Percentiles rank a stretch among this genome's conserved stretches.
These are phyloP conservation scores for Calcarius lapponicus DNA, from an alignment of 2,797 vertebrate genomes.

Conservation along the genomic window DNA sequence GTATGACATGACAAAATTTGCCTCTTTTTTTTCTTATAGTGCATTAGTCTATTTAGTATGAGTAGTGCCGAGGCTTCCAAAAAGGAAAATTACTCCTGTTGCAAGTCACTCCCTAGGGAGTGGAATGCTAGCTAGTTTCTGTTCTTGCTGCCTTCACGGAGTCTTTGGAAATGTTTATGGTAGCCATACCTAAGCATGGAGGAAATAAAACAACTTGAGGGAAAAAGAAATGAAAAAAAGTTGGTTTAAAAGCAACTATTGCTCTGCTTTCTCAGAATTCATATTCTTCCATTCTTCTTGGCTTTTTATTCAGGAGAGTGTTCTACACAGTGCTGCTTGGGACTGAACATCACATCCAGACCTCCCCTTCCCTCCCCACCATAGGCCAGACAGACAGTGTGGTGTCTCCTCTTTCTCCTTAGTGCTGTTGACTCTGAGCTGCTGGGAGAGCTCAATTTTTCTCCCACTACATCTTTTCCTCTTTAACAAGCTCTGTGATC, in stretches of 20 bases:
- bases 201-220: neutral
- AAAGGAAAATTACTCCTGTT: neutral
- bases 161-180: neutral
- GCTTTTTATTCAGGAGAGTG: neutral
- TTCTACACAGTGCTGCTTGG: neutral
- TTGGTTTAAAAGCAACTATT: neutral
- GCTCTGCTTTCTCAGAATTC: neutral
- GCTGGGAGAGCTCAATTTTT: neutral
- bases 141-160: neutral
- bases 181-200: neutral
- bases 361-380: neutral
- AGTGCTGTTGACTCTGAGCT: neutral
- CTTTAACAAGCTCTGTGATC: neutral
- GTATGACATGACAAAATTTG: neutral
- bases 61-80: neutral
- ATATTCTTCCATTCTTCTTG: neutral
- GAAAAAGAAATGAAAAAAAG: neutral
- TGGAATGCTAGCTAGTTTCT: neutral
- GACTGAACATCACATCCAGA: neutral
- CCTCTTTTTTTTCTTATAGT: neutral
- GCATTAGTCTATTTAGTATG: neutral
- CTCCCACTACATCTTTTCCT: neutral
- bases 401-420: neutral
- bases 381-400: fast-evolving
- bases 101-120: neutral